These are phyloP conservation scores for Margarornis squamiger DNA, from an alignment of 2,797 vertebrate genomes.

Conservation along the genomic window DNA sequence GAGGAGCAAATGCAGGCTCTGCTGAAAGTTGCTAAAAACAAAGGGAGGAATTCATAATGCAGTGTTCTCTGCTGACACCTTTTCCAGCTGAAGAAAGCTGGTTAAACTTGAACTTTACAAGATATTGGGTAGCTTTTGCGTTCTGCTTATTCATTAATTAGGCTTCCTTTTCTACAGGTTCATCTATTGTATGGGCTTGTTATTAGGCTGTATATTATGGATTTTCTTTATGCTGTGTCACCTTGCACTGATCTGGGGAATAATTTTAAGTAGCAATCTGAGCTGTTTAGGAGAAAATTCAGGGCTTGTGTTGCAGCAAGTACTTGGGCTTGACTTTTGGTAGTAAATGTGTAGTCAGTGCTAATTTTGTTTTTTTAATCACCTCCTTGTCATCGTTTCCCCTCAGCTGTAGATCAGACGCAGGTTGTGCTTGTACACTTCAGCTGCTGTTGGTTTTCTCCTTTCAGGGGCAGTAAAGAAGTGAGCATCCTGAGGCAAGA, in stretches of 20 bases:
- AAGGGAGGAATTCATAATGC: background rate
- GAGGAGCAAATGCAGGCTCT: background rate
- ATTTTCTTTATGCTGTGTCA: background rate
- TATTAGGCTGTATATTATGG: background rate
- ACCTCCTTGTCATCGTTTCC: background rate
- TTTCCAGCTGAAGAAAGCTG: background rate
- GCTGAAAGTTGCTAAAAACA: background rate
- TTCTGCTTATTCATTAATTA: background rate
- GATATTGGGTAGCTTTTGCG: background rate
- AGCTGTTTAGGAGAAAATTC: background rate
- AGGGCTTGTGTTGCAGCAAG: background rate
- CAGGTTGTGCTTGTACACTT: background rate
- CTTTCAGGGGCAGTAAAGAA: background rate
- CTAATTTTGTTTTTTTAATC: background rate
- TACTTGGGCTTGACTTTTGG: background rate
- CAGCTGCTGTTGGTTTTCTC: background rate
- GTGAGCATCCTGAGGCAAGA: background rate
- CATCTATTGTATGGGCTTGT: background rate
- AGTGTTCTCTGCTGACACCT: background rate
- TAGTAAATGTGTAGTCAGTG: background rate
- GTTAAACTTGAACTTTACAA: background rate
- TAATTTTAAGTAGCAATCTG: background rate
- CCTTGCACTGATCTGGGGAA: background rate
- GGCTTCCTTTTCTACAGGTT: background rate
- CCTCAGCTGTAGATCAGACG: background rate